Evolutionary conservation across 2,797 vertebrate genomes (phyloP), one percentile per base, ranked within the genome.

Genomic region (Danio jaintianensis): DNA sequence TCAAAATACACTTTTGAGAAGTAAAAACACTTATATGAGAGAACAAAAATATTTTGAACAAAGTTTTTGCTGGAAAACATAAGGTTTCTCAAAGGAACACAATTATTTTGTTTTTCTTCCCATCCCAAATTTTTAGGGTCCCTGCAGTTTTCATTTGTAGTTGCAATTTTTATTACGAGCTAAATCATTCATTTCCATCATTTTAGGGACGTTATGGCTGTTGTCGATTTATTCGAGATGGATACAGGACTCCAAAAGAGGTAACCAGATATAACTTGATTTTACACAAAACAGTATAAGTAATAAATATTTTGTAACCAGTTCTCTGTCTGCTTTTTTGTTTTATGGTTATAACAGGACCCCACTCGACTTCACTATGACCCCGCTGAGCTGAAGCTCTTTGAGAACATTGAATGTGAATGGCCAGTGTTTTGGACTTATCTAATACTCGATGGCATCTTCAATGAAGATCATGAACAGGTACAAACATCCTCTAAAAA

Each of bases 351-450:
- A 67, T 91, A 84, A 36, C 82, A 99, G 98, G 98, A 99, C 84
- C 96, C 98, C 6, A 93, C 88, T 75, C 95, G 98, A 68, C 91
- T 99, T 73, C 97, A 99, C 90, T 99, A 99, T 62, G 98, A 99
- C 87, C 96, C 98, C 1, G 96, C 97, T 50, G 98, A 99, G 88
- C 95, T 99, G 74, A 99, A 99, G 85, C 93, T 99, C 69, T 99
- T 99, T 92, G 98, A 99, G 90, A 99, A 99, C 81, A 98, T 99
- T 36, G 98, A 99, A 89, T 98, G 97, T 74, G 98, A 99, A 78
- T 99, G 98, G 98, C 98, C 98, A 0, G 94, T 99, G 13, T 99
- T 99, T 91, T 99, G 98, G 98, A 98, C 96, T 0, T 99, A 98
- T 71, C 95, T 99, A 80, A 93, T 99, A 78, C 94, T 99, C 72